Percentiles rank a stretch among this genome's conserved stretches.
Evolutionary conservation across 1,140 invertebrate genomes (phyloP).

Genomic region (Platorchestia sp.): DNA sequence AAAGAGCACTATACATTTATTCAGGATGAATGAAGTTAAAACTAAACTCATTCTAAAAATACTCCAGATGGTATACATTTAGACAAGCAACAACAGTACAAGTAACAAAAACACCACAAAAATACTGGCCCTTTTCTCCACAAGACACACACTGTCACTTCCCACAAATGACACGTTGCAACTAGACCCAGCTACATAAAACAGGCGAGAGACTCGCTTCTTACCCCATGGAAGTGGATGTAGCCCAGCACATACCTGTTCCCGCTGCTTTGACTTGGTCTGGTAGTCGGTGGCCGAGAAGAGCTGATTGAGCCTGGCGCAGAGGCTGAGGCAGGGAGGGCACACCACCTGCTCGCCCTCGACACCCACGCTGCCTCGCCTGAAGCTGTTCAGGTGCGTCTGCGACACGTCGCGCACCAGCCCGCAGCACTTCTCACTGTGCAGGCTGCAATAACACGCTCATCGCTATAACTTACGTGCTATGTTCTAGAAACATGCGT

Average conservation of each 20-base stretch:
- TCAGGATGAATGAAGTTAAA: not conserved
- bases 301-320: constrained; percentile 34
- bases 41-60: not conserved
- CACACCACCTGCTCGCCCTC: constrained; percentile 46
- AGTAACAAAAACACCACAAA: not conserved
- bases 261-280: constrained; percentile 35
- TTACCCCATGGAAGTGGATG: too few relatives aligned
- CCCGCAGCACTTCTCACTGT: constrained; percentile 55
- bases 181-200: too few relatives aligned
- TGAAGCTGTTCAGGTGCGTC: constrained; percentile 23
- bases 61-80: not conserved
- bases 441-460: constrained; percentile 37
- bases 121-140: not conserved
- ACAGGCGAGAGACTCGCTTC: too few relatives aligned
- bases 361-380: constrained; percentile 22
- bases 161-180: too few relatives aligned
- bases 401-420: constrained; percentile 56
- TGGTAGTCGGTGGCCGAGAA: constrained; percentile 45
- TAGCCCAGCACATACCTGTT: constrained; percentile 23
- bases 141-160: too few relatives aligned
- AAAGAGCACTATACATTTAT: not conserved
- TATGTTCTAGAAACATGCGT: too few relatives aligned
- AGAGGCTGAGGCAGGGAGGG: constrained; percentile 41
- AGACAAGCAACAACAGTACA: not conserved
- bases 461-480: not conserved